Evolutionary conservation across 2,113 vertebrate genomes (phyloP).

Genomic region (Syrrhaptes paradoxus): DNA sequence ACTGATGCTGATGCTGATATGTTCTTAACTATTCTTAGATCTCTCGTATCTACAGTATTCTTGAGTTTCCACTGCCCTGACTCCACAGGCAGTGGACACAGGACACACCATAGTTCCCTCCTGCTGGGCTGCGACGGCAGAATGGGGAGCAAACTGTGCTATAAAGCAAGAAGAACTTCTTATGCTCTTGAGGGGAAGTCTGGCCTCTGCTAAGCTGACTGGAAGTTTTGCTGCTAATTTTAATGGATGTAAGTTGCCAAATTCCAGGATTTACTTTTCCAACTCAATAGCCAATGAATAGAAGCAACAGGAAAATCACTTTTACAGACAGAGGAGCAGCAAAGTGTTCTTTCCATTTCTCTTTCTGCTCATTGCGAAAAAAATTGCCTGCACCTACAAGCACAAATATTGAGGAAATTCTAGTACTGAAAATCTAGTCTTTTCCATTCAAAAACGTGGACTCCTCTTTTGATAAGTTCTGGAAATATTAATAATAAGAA

Average conservation of each 20-base stretch:
- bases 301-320: neutral
- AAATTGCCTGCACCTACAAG: neutral
- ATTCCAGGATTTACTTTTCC: slow-evolving; percentile 7
- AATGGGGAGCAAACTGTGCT: neutral
- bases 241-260: neutral
- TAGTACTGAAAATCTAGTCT: neutral
- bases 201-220: neutral
- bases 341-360: neutral
- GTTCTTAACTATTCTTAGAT: neutral
- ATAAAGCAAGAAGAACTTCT: neutral
- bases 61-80: neutral
- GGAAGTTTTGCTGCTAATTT: neutral
- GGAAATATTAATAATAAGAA: neutral
- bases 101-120: rapidly evolving
- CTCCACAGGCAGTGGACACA: neutral
- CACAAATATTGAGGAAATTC: neutral
- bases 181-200: neutral
- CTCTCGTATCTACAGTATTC: neutral
- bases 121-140: too few species aligned
- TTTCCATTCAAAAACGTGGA: neutral
- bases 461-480: neutral
- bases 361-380: neutral
- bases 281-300: neutral
- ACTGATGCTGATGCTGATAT: neutral
- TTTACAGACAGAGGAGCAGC: neutral